A percentile compares a stretch with the other conserved stretches of the same genome.
These are phyloP conservation scores for Plagodis pulveraria DNA, from an alignment of 2,888 invertebrate species.

Conservation along the genomic window DNA sequence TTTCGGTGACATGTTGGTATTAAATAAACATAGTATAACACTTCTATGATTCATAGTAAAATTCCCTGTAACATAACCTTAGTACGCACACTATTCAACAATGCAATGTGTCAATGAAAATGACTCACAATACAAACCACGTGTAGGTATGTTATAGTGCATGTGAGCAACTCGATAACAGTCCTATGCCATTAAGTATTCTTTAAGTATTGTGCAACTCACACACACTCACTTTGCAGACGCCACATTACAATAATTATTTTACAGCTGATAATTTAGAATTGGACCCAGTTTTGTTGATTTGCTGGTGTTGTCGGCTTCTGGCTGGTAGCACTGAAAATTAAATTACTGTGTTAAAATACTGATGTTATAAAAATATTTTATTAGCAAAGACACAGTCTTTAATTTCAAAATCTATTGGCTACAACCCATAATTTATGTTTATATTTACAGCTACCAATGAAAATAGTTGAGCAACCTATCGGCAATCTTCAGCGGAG, in stretches of 20 bases:
- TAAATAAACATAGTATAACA: not conserved
- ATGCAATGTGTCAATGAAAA: constrained; percentile 14
- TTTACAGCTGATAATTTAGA: constrained; percentile 53
- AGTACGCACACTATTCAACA: constrained; percentile 16
- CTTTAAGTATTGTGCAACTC: constrained; percentile 76
- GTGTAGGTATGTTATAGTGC: constrained; percentile 23
- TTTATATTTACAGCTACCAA: too few species aligned
- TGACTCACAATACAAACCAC: constrained; percentile 21
- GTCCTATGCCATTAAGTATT: constrained; percentile 66
- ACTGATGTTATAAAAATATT: not conserved
- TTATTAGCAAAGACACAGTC: not conserved
- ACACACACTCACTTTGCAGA: constrained; percentile 49
- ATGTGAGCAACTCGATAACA: constrained; percentile 48
- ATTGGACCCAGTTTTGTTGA: constrained; percentile 81
- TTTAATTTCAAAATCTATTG: constrained; percentile 10
- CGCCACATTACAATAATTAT: constrained; percentile 62
- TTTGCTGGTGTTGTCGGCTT: constrained; percentile 71
- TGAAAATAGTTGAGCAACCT: too few species aligned
- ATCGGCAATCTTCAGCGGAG: too few species aligned
- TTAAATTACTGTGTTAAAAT: not conserved
- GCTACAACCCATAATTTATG: too few species aligned
- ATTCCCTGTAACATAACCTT: constrained; percentile 18
- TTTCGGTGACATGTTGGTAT: not conserved
- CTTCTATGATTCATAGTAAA: constrained; percentile 10
- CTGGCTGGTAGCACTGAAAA: constrained; percentile 64